Percentiles rank a stretch among this genome's conserved stretches.
Conservation (phyloP, 2,113 vertebrate species). For the Phrynosoma platyrhinos region DNA sequence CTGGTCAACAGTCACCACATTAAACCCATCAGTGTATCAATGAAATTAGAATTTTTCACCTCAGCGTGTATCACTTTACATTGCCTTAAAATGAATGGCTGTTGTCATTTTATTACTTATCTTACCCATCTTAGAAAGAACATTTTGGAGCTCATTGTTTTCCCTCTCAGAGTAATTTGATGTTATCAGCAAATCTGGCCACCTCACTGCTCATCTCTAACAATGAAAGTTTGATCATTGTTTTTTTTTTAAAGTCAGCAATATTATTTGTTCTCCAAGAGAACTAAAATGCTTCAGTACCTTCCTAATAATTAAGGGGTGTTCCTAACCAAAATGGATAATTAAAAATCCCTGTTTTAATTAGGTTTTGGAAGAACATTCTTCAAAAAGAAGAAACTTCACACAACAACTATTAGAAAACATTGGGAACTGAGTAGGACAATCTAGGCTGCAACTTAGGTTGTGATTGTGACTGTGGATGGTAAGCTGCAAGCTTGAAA, state of each 20-base stretch:
- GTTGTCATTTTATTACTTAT: background rate
- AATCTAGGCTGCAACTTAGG: background rate
- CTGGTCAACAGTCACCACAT: background rate
- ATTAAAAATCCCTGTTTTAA: background rate
- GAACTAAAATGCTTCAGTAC: no score
- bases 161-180: background rate
- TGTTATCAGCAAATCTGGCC: background rate
- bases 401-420: background rate
- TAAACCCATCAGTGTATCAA: no score
- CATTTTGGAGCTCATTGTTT: background rate
- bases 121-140: background rate
- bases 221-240: background rate
- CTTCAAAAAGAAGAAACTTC: background rate
- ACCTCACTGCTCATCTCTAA: background rate
- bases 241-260: no score
- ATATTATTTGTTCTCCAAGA: no score
- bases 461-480: accelerated
- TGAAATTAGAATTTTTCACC: background rate
- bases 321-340: background rate
- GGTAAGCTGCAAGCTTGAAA: background rate
- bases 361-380: background rate
- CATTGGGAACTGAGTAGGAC: background rate
- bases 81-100: background rate
- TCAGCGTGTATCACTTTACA: background rate
- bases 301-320: background rate